Percentiles rank a stretch among this genome's conserved stretches.
Evolutionary conservation across 2,888 invertebrate species (phyloP).

Genomic region (Latrodectus hesperus): DNA sequence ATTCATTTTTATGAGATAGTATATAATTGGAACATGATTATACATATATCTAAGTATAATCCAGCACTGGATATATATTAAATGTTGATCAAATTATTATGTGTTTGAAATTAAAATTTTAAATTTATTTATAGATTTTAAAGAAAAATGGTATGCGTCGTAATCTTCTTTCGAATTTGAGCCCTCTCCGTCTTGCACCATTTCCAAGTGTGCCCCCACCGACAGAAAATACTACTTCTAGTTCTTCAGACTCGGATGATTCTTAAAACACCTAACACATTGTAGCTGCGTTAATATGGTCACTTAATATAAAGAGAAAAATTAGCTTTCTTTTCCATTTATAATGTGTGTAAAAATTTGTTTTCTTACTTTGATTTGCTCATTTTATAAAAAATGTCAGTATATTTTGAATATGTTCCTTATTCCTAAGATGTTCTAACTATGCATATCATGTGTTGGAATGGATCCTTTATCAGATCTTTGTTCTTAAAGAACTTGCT

Average conservation of each 20-base stretch:
- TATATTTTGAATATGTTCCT: slow-evolving; percentile 33
- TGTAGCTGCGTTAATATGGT: slow-evolving; percentile 50
- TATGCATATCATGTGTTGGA: slow-evolving; percentile 46
- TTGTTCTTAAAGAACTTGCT: too few species aligned
- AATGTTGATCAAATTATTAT: too few species aligned
- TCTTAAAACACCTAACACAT: slow-evolving; percentile 55
- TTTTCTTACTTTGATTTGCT: too few species aligned
- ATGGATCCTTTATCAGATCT: slow-evolving; percentile 25
- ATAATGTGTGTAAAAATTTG: too few species aligned
- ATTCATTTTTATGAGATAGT: too few species aligned
- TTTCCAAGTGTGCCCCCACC: slow-evolving; percentile 60
- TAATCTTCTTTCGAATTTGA: slow-evolving; percentile 64
- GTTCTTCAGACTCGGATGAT: slow-evolving; percentile 65
- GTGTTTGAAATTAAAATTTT: too few species aligned
- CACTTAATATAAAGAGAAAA: slow-evolving; percentile 36
- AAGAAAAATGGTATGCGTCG: slow-evolving; percentile 66
- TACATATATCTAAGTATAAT: too few species aligned
- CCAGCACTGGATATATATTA: too few species aligned
- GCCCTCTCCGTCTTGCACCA: slow-evolving; percentile 66
- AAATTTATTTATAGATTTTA: slow-evolving; percentile 35
- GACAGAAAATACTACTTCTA: slow-evolving; percentile 57
- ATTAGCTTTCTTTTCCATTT: slow-evolving; percentile 23
- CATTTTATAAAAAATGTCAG: slow-evolving; percentile 28
- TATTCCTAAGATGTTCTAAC: slow-evolving; percentile 33
- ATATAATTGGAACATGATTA: too few species aligned